Percentiles rank a stretch among this genome's conserved stretches.
These are phyloP conservation scores for Istiophorus platypterus DNA, from an alignment of 2,113 vertebrate genomes.

Conservation along the genomic window DNA sequence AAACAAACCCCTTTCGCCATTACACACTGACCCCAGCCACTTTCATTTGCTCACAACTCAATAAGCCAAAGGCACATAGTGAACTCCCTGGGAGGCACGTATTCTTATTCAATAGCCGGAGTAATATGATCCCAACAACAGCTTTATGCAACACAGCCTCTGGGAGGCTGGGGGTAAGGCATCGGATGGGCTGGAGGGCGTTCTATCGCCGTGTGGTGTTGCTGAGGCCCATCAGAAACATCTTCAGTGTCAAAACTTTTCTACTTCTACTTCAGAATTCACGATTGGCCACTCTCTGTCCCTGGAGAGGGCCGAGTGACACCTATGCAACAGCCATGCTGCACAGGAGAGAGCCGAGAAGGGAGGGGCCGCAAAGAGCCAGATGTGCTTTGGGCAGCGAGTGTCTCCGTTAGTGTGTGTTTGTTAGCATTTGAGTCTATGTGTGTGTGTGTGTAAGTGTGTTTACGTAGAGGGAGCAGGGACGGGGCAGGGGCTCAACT, in stretches of 20 bases:
- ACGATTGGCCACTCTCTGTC: constrained; percentile 40
- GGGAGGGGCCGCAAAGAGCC: neutral
- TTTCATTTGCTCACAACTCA: constrained; percentile 64
- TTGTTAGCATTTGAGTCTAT: constrained; percentile 37
- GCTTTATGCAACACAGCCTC: constrained; percentile 70
- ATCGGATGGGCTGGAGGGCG: constrained; percentile 5
- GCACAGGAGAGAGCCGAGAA: constrained; percentile 1
- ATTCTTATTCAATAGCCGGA: constrained; percentile 62
- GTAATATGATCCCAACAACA: constrained; percentile 72
- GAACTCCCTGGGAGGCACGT: constrained; percentile 69
- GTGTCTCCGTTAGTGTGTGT: constrained; percentile 20
- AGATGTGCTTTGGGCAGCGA: constrained; percentile 58
- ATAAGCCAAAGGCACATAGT: constrained; percentile 44
- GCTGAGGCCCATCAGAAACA: constrained; percentile 15
- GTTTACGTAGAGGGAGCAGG: constrained; percentile 40
- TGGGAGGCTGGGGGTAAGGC: constrained; percentile 49
- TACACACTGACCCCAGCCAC: constrained; percentile 65
- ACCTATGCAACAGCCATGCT: constrained; percentile 67
- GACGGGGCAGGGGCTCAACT: constrained; percentile 33
- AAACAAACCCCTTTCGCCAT: constrained; percentile 71
- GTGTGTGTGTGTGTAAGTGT: constrained; percentile 34
- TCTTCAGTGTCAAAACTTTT: constrained; percentile 27
- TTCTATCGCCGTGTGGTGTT: constrained; percentile 15
- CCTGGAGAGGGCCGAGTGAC: constrained; percentile 49
- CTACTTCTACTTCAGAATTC: constrained; percentile 13